Evolutionary conservation across 2,797 vertebrate species (phyloP), one percentile per base, ranked within the genome.

Genomic region (Coendou prehensilis): DNA sequence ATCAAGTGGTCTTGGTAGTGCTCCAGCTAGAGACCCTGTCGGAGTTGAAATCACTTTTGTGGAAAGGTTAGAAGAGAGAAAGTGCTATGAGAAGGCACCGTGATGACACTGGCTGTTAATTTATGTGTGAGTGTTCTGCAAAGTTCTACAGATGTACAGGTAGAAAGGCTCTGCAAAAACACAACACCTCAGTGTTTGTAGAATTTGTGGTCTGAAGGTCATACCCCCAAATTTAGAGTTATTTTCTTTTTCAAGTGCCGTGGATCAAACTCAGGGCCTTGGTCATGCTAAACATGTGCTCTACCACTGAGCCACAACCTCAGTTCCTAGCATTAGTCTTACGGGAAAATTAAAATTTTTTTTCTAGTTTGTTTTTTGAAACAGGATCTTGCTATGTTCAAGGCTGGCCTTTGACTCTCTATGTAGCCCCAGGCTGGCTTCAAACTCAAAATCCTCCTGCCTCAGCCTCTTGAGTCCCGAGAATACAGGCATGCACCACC

Each of bases 111-210:
- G 71, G 45, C 6, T 41, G 0, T n/a, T 56, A 7, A 22, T 41
- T 52, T 41, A 7, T 1, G 9, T 6, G 30, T 8, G 8, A 92
- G n/a, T 1, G 1, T 56, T 81, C 18, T 63, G 57, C 52, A 61
- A 81, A 50, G 45, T 23, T 26, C 2, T 0, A 17, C 63, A 33
- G 10, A 20, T 1, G 18, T 45, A 26, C 22, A 1, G 69, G 47
- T 2, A 82, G 33, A 9, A 9, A 67, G 14, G 6, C 73, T 82
- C 37, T 2, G 0, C 0, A 52, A 23, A n/a, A 64, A 50, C 67
- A 57, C 17, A 47, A 4, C 11, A 15, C 23, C 6, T 5, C 15
- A 6, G 5, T 1, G 26, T 22, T 23, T 30, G 30, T 22, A 28
- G 57, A 84, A 30, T 85, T 4, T 33, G 84, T 59, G 28, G 54